Percentiles rank a stretch among this genome's conserved stretches.
Evolutionary conservation across 2,888 invertebrate species (phyloP).

Genomic region (Caenorhabditis sulstoni): DNA sequence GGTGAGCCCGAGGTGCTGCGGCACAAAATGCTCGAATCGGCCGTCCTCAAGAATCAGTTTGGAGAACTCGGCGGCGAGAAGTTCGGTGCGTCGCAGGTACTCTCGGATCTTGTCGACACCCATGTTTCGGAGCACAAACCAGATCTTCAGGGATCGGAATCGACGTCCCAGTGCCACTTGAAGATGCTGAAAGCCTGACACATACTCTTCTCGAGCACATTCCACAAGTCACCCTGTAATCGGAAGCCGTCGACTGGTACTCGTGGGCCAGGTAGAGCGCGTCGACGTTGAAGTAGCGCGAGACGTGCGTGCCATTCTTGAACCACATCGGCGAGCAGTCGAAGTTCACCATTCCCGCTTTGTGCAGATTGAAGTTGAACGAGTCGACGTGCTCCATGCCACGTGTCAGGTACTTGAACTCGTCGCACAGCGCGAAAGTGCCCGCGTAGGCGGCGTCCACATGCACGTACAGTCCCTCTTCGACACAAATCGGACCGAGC

Average conservation of each 20-base stretch:
- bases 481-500: conserved; percentile 85
- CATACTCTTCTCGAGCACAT: not conserved
- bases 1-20: conserved; percentile 93
- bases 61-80: conserved; percentile 88
- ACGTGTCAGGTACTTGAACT: conserved; percentile 91
- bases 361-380: conserved; percentile 97
- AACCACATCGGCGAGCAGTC: conserved; percentile 99
- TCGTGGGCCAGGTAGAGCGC: conserved; percentile 97
- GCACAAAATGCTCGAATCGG: conserved; percentile 89
- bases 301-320: conserved; percentile 90
- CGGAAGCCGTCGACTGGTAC: conserved; percentile 88
- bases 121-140: conserved; percentile 95
- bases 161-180: conserved; percentile 89
- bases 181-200: conserved; percentile 72
- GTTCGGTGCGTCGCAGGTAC: conserved; percentile 88
- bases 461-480: conserved; percentile 93
- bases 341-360: conserved; percentile 99
- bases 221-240: conserved; percentile 74
- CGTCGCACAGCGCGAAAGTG: conserved; percentile 87
- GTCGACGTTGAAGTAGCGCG: conserved; percentile 97
- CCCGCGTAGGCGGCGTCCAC: conserved; percentile 96
- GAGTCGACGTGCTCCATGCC: conserved; percentile 95
- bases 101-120: conserved; percentile 93
- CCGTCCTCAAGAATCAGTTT: conserved; percentile 86
- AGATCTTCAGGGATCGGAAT: conserved; percentile 95